Percentiles rank a stretch among this genome's conserved stretches.
phyloP scores from a whole-genome alignment of 37 sponge, comb jelly and placozoan species.

The Beroe ovata region DNA sequence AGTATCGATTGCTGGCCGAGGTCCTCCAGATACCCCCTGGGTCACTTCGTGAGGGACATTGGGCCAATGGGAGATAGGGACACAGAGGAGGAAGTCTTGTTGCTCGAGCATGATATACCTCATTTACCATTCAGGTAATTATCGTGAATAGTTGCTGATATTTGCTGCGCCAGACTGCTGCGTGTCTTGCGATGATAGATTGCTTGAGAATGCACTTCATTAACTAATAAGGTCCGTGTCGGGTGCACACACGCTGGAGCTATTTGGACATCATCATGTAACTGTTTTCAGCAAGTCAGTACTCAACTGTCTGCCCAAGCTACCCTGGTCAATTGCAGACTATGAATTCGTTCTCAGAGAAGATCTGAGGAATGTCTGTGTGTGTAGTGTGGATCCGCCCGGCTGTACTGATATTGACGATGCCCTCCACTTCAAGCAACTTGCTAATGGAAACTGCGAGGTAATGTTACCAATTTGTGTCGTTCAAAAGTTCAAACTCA shows the following conservation, averaged over 20 bases:
- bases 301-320: conserved; percentile 78
- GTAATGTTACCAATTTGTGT: too few relatives aligned
- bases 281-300: conserved; percentile 72
- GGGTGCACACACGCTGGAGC: too few relatives aligned
- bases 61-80: conserved; percentile 94
- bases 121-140: conserved; percentile 85
- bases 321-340: conserved; percentile 88
- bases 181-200: too few relatives aligned
- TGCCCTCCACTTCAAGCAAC: conserved; percentile 85
- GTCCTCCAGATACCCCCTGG: conserved; percentile 79
- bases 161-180: too few relatives aligned
- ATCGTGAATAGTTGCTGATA: too few relatives aligned
- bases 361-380: conserved; percentile 78
- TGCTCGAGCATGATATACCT: conserved; percentile 92
- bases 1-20: conserved; percentile 93
- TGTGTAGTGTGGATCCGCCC: conserved; percentile 98
- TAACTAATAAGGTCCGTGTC: too few relatives aligned
- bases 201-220: too few relatives aligned
- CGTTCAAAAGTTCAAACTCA: too few relatives aligned
- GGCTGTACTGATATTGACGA: conserved; percentile 99
- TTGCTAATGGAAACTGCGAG: conserved; percentile 80
- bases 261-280: too few relatives aligned
- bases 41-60: conserved; percentile 85
- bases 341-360: conserved; percentile 68
- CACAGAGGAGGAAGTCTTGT: conserved; percentile 92